Base-by-base conservation (phyloP, 2,113 vertebrate genomes). In the Podarcis cretensis region DNA sequence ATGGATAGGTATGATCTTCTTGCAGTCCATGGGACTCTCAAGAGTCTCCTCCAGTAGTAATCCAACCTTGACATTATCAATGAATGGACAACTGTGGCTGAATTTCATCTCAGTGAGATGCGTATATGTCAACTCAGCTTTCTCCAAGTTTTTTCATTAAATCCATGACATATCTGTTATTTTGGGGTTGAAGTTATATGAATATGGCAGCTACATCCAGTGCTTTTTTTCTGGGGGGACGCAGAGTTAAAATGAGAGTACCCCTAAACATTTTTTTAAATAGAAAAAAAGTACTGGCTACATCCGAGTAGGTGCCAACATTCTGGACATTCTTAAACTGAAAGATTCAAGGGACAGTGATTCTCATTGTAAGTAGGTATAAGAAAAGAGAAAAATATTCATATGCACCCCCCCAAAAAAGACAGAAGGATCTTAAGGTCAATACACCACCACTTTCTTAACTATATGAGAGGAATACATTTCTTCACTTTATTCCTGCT, bases 231-330 rank as follows among this genome's bases (percentile, higher is more conserved):
- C 48, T 10, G 8, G 48, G 48, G 9, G 48, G 48, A 48, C 9
- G 9, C 9, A 10, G 48, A 48, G 43, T 48, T 48, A 48, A 48
- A 48, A 48, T 1, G 43, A 48, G 43, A 54, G 48, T 54, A 54
- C 48, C 48, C 48, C 48, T 54, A 54, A 12, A 10, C 48, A 54
- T 54, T 54, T 48, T 48, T 54, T 54, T 54, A 54, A 54, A 54
- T 48, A 54, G 48, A 12, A 54, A 1, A 48, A 54, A 54, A 54
- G 9, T 12, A 54, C 9, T 54, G 10, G 48, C 48, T 54, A 54
- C 16, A 16, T 9, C 32, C 12, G 13, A 0, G 1, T 37, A 2
- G 13, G 10, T 4, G n/a, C 13, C 20, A 1, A 32, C 66, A 0
- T 59, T 90, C 43, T 27, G n/a, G 13, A 3, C 18, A 84, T n/a